Conservation (phyloP, 2,797 vertebrate species). For the Malurus splendens region DNA sequence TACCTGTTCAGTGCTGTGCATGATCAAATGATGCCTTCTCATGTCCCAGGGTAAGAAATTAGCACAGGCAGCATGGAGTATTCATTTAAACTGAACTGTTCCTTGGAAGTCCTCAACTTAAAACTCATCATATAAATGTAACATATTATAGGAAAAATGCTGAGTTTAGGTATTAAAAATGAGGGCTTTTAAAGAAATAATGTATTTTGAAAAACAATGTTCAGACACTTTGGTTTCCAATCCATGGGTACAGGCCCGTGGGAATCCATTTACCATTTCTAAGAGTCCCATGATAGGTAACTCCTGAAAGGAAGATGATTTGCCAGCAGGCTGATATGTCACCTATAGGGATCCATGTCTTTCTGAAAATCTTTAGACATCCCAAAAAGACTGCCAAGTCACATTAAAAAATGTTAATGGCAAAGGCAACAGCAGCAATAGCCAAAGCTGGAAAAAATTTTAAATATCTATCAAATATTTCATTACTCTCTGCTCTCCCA, state of each 20-base stretch:
- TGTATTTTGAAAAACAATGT: neutral
- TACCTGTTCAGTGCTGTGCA: neutral
- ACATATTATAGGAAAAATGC: neutral
- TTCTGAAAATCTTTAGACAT: neutral
- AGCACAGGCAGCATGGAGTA: neutral
- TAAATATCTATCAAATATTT: neutral
- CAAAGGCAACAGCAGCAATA: neutral
- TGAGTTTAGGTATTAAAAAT: neutral
- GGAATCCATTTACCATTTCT: neutral
- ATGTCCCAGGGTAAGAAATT: neutral
- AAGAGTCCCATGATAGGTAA: neutral
- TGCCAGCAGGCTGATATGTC: neutral
- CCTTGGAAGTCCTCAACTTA: neutral
- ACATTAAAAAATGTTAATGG: neutral
- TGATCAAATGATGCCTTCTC: neutral
- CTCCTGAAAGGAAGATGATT: neutral
- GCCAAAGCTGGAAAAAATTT: neutral
- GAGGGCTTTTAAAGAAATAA: neutral
- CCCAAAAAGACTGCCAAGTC: neutral
- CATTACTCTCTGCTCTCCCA: neutral
- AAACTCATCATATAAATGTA: neutral
- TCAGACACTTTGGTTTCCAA: neutral
- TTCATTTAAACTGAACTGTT: neutral
- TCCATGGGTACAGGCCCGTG: neutral
- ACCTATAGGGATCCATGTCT: neutral